Base-by-base conservation (phyloP, 2,888 invertebrate genomes). In the Schrankia costaestrigalis region DNA sequence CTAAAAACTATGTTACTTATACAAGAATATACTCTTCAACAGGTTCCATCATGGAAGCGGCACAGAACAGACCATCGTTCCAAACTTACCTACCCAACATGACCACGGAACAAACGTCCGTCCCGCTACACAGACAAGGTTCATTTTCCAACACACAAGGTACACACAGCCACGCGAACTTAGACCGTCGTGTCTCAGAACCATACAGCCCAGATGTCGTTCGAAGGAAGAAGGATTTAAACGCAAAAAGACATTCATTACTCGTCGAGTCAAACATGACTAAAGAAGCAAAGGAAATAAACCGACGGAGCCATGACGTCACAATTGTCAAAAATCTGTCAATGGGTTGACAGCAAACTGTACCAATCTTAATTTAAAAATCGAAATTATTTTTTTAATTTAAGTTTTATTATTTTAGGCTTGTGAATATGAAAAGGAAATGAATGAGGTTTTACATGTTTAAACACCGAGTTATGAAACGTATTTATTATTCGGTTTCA, bases 11-110 rank as follows among this genome's bases (percentile, higher is more conserved):
- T n/a, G n/a, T n/a, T n/a, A n/a, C n/a, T n/a, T n/a, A n/a, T n/a
- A n/a, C n/a, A n/a, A n/a, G n/a, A n/a, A n/a, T n/a, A n/a, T n/a
- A n/a, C 8, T 35, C 24, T 25, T 28, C 14, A 39, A 45, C 40
- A 74, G 92, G 90, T 57, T 93, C 92, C 17, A 92, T 93, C 59
- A 93, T 93, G 80, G 93, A 93, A 62, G 93, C 91, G 3, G 90
- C 93, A 7, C 93, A 93, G 61, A 93, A 92, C 54, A 63, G 86
- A 32, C 87, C 89, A 7, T 78, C 89, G 13, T 89, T 89, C 75
- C 88, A 88, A 59, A 87, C 89, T 0, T 89, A 89, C 59, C 63
- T 89, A 3, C 84, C 87, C 3, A 82, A 69, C 41, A 35, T 71
- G 35, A 68, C 56, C 3, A 70, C 66, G 24, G 80, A 83, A 9